A percentile compares a stretch with the other conserved stretches of the same genome.
phyloP scores from a whole-genome alignment of 1,140 invertebrate genomes.

The Zaprionus inermis region DNA sequence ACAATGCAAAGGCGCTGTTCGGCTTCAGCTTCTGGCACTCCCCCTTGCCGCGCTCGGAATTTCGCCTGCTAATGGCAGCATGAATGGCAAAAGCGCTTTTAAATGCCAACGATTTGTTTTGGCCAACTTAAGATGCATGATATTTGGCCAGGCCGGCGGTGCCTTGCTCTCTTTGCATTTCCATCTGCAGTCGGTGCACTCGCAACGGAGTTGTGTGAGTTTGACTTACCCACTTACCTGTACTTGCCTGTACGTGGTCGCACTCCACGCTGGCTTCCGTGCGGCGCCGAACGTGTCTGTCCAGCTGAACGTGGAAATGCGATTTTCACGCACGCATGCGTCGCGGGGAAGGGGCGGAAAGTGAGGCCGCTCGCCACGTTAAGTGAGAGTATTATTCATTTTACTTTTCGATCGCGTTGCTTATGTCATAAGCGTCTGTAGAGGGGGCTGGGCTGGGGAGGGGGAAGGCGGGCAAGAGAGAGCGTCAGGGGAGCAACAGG shows the following conservation, averaged over 20 bases:
- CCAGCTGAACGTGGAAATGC: constrained; percentile 52
- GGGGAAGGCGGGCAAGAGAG: no score
- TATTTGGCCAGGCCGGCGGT: constrained; percentile 4
- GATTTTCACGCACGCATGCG: constrained; percentile 78
- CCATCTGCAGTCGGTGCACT: constrained; percentile 23
- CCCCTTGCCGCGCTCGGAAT: constrained; percentile 57
- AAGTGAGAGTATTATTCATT: constrained; percentile 69
- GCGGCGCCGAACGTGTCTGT: neutral
- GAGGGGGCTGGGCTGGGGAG: neutral
- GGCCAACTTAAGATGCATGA: constrained; percentile 45
- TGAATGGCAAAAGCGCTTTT: constrained; percentile 44
- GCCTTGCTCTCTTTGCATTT: constrained; percentile 28
- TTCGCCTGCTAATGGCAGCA: constrained; percentile 45
- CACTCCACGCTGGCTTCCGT: neutral
- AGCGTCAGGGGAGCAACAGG: neutral
- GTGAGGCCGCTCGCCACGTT: constrained; percentile 34
- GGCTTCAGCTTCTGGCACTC: constrained; percentile 55
- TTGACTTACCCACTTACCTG: constrained; percentile 18
- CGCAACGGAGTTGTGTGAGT: constrained; percentile 1
- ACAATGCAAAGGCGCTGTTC: constrained; percentile 46
- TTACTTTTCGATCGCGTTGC: constrained; percentile 60
- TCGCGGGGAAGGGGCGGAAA: neutral
- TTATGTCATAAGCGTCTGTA: constrained; percentile 61
- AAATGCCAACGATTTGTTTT: constrained; percentile 64
- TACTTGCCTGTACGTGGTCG: neutral